Conservation (phyloP, 2,113 vertebrate species). For the Zootoca vivipara region DNA sequence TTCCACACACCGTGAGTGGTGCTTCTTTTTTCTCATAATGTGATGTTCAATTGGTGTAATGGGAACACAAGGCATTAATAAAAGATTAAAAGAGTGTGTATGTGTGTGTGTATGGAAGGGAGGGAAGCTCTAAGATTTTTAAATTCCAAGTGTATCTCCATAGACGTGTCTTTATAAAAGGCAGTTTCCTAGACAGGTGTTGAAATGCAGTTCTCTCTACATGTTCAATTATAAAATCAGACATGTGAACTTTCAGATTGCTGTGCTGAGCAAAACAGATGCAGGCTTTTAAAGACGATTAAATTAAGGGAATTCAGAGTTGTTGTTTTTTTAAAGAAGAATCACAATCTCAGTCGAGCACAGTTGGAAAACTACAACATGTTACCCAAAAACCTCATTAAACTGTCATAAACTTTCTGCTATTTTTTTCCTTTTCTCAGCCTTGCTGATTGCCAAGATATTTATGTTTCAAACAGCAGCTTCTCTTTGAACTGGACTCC, state of each 20-base stretch:
- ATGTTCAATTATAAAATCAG: conserved; percentile 76
- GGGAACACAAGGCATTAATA: conserved; percentile 74
- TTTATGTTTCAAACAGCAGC: conserved; percentile 45
- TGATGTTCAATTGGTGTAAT: conserved; percentile 67
- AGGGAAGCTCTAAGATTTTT: conserved; percentile 65
- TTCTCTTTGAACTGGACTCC: background rate
- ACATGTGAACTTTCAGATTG: conserved; percentile 70
- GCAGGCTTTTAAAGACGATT: conserved; percentile 63
- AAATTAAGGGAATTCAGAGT: conserved; percentile 63
- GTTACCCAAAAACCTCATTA: conserved; percentile 68
- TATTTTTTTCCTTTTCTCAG: conserved; percentile 50
- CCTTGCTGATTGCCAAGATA: conserved; percentile 47
- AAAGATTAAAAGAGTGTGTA: conserved; percentile 70
- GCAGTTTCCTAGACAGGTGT: conserved; percentile 62
- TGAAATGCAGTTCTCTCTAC: conserved; percentile 70
- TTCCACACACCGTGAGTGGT: conserved; percentile 48
- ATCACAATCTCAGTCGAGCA: conserved; percentile 55
- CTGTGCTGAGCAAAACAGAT: conserved; percentile 72
- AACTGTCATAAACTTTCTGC: conserved; percentile 47
- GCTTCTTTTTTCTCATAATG: conserved; percentile 51
- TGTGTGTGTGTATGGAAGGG: background rate
- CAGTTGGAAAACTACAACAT: conserved; percentile 59
- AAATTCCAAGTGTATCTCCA: conserved; percentile 74
- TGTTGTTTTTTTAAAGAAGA: conserved; percentile 14
- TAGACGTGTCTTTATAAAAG: conserved; percentile 72